Base-by-base conservation (phyloP, 2,888 invertebrate genomes). In the Acanthopleura granulata region DNA sequence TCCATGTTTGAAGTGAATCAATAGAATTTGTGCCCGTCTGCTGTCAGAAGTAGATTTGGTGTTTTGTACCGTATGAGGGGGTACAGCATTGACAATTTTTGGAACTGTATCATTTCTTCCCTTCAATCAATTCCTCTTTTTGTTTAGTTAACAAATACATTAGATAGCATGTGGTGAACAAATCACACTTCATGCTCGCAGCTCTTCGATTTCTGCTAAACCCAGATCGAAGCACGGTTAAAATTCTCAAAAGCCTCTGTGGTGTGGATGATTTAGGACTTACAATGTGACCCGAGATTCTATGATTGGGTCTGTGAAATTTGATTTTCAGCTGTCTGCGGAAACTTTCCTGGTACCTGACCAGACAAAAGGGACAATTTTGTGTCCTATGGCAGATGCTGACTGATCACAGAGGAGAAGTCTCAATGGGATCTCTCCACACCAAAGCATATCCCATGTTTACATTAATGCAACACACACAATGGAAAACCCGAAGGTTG, bases 61-160 rank as follows among this genome's bases (percentile, higher is more conserved):
- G 29, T 66, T 66, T 66, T 66, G 66, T 66, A 66, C 66, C 1
- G 16, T 66, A 22, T 9, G 40, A 3, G 25, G 25, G 66, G 66
- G 66, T 66, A 66, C 66, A 25, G 29, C 66, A 27, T 27, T 22
- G 66, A 27, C 25, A 66, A 66, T 66, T 57, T n/a, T 66, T 22
- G 66, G 66, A 22, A 66, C 66, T 66, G 66, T 66, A 66, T 66
- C 66, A 66, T 66, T 66, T 27, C 29, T 57, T 12, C 6, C 57
- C 57, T 57, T 57, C 57, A 66, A 66, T 66, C 66, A 66, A 66
- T 66, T 66, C 66, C 66, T 27, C 66, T 22, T 66, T 66, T 66
- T 66, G 66, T 66, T 66, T 66, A 66, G 22, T 66, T 25, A 66
- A 66, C 66, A 66, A 66, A 66, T 66, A 66, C 66, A 66, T 66